Base-by-base conservation (phyloP, 2,797 vertebrate species). In the Pelobates cultripes region DNA sequence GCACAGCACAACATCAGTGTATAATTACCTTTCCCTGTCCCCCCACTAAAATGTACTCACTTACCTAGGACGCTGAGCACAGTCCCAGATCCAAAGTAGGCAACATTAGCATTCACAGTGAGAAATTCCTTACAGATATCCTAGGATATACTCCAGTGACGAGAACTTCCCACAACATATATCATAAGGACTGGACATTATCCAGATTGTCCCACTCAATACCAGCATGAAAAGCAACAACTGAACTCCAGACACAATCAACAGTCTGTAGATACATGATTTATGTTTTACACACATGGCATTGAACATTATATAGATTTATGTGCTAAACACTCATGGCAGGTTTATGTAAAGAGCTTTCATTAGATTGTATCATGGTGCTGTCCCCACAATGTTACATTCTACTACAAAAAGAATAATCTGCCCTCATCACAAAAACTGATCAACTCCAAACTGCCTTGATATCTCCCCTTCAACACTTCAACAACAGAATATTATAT, bases 271-370 rank as follows among this genome's bases (percentile, higher is more conserved):
- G 9, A 57, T 12, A 57, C 13, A 12, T 15, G 14, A 3, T 15
- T 2, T 57, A 14, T 57, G 3, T 2, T 6, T 5, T 10, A 51
- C 5, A 51, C 2, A 2, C 10, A 51, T 51, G 1, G 28, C 28
- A 28, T 28, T 28, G 28, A 1, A 51, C 47, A 51, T 51, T 10
- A 51, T 28, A 28, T 28, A 3, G 53, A 55, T 69, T 41, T 43
- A 14, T 4, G 14, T 12, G 1, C 55, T 14, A 57, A 1, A 57
- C 9, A 57, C 7, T 4, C 4, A 10, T 1, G 7, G 43, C 55
- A n/a, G 89, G 94, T 96, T 97, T 96, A 95, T 97, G 96, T 97
- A 96, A 96, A 88, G 91, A 86, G 77, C 8, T 86, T 86, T 82
- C 83, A 86, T 91, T 3, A 60, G 68, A 78, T 78, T 93, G 90